Evolutionary conservation across 2,888 invertebrate genomes (phyloP).

Genomic region (Idaea dimidiata): DNA sequence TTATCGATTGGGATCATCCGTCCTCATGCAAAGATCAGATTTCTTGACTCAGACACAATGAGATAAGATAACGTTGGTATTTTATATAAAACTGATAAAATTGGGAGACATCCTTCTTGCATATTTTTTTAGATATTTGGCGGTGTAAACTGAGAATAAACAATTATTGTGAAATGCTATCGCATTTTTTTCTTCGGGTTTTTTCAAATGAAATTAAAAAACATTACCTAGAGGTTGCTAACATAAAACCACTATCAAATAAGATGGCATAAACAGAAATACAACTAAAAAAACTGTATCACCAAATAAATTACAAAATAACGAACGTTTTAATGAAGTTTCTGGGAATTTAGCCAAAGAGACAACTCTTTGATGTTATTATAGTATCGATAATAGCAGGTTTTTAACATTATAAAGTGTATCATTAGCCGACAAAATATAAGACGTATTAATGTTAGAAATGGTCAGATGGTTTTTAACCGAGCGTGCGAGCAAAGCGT

Average conservation of each 20-base stretch:
- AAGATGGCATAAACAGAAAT: neutral
- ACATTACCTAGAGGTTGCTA: neutral
- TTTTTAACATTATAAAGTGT: neutral
- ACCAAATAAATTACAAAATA: constrained; percentile 1
- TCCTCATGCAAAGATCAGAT: neutral
- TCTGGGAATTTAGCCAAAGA: neutral
- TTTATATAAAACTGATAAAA: no score
- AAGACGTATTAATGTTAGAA: neutral
- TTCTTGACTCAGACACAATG: neutral
- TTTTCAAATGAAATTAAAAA: no score
- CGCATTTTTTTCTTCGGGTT: no score
- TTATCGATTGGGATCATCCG: neutral
- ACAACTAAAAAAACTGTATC: neutral
- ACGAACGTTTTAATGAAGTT: constrained; percentile 3
- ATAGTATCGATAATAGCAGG: neutral
- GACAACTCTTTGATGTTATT: neutral
- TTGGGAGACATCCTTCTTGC: no score
- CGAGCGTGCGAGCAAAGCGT: no score
- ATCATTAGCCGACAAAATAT: neutral
- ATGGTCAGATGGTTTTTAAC: no score
- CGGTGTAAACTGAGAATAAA: no score
- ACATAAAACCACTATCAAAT: neutral
- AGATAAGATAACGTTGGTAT: neutral
- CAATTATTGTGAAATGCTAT: no score
- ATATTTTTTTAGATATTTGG: no score